A percentile compares a stretch with the other conserved stretches of the same genome.
Conservation (phyloP, 2,797 vertebrate species). For the Myotis findleyi region DNA sequence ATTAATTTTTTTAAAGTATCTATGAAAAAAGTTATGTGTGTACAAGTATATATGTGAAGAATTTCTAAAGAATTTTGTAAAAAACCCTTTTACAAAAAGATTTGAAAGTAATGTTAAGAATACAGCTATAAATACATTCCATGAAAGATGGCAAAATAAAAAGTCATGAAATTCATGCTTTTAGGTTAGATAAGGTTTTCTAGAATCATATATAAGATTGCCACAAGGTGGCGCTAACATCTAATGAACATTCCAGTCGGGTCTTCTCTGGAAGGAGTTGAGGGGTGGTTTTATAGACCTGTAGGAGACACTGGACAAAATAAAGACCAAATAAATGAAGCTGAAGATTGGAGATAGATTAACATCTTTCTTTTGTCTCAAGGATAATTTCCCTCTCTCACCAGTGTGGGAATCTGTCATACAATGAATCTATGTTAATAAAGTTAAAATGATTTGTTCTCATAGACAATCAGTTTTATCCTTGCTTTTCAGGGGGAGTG, state of each 20-base stretch:
- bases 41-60: not conserved
- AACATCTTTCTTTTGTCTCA: not conserved
- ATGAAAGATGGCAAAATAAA: constrained; percentile 41
- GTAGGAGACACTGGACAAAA: not conserved
- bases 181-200: not conserved
- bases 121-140: not conserved
- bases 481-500: not conserved
- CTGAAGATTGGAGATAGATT: not conserved
- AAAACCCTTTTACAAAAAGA: not conserved
- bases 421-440: not conserved
- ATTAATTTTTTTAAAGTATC: not conserved
- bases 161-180: constrained; percentile 10
- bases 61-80: constrained; percentile 27
- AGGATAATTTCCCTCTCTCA: constrained; percentile 10
- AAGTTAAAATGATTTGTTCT: not conserved
- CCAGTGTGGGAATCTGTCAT: not conserved
- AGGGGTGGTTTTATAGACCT: not conserved
- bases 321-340: constrained; percentile 24
- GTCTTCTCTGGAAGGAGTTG: not conserved
- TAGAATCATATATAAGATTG: not conserved
- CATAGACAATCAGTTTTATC: not conserved
- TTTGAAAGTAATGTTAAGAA: too few species aligned
- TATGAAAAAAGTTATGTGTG: not conserved
- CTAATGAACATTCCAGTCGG: constrained; percentile 59
- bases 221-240: constrained; percentile 79